Evolutionary conservation across 2,888 invertebrate genomes (phyloP), one percentile per base, ranked within the genome.

Genomic region (Sialis fuliginosa): DNA sequence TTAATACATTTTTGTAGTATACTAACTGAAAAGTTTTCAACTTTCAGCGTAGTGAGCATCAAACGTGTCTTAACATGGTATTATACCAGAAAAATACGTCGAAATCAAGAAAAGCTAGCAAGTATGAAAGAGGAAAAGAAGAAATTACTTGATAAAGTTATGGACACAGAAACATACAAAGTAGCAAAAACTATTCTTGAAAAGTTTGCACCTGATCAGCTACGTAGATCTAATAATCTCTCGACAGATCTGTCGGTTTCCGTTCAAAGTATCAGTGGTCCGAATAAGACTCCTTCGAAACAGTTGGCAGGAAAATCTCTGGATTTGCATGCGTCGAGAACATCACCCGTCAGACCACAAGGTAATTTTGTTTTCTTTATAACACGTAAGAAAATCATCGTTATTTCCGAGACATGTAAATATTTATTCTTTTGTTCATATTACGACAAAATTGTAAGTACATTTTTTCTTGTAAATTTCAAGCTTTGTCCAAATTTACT

Each of bases 91-190:
- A 81, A 85, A 60, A 71, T 92, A 45, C 75, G 76, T 50, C 78
- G 77, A 60, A 91, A 89, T 66, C 79, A 84, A 60, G 69, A 74
- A 48, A 81, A 82, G 61, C 65, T 90, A 37, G 67, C 65, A 42
- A 74, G 74, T 46, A 74, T 92, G 64, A 72, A 78, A 55, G 77
- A 77, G n/a, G 79, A 89, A 57, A 93, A 90, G 60, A 85, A 81
- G 62, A 81, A 84, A 62, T 80, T 96, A 52, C 68, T 98, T 48
- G 93, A 97, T 59, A 84, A 90, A 60, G 95, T 98, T 33, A 95
- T 90, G 81, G 95, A 97, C 60, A 96, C 83, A 35, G 96, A 97
- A 66, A 96, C 93, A 1, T 98, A 95, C 62, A 97, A 96, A 70
- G 86, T 78, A 44, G 92, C 92, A 5, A 88, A 85, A 63, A 81